Evolutionary conservation across 2,797 vertebrate genomes (phyloP).

Genomic region (Chiroxiphia lanceolata): DNA sequence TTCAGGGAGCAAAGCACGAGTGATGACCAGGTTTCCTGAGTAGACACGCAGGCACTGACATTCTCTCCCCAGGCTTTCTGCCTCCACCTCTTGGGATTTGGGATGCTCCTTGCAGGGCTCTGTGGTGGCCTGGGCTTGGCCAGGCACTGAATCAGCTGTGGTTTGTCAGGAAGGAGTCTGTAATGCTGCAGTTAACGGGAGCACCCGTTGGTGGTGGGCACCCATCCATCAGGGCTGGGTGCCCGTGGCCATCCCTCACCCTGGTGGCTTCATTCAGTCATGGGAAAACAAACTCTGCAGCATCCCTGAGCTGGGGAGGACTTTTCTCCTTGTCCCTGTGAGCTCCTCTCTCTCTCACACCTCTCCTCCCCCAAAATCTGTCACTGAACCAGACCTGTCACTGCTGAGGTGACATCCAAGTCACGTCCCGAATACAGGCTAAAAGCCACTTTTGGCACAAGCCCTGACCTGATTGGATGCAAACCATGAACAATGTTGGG

Average conservation of each 20-base stretch:
- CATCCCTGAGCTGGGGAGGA: background rate
- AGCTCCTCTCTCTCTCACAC: background rate
- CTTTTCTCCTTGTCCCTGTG: background rate
- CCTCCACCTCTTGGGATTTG: background rate
- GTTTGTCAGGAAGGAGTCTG: background rate
- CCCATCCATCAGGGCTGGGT: background rate
- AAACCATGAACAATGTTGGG: background rate
- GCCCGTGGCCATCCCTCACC: background rate
- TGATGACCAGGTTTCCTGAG: background rate
- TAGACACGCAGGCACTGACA: background rate
- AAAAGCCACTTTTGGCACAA: background rate
- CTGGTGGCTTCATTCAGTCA: background rate
- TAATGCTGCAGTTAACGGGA: background rate
- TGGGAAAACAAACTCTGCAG: background rate
- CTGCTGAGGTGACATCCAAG: background rate
- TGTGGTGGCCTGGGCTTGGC: background rate
- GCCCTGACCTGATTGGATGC: background rate
- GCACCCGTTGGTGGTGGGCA: background rate
- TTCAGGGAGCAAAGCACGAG: conserved; percentile 1
- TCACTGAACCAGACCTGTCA: background rate
- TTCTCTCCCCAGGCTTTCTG: background rate
- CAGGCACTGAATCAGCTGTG: background rate
- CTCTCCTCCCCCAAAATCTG: background rate
- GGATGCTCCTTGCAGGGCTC: background rate
- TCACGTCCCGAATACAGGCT: background rate